Percentiles rank a stretch among this genome's conserved stretches.
phyloP scores from a whole-genome alignment of 2,797 vertebrate species.

The Meda fulgida region DNA sequence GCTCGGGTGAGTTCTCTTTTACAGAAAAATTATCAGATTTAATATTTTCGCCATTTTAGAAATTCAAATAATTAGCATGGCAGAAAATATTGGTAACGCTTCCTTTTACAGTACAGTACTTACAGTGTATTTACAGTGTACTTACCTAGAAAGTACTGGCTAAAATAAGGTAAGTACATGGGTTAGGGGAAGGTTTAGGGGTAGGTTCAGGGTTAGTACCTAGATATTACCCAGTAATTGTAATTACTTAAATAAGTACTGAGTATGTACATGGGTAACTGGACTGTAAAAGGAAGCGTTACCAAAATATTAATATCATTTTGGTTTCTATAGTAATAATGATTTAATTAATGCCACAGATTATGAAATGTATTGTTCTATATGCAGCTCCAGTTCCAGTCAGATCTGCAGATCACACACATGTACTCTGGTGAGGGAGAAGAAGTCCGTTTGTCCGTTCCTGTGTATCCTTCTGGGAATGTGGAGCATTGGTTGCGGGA shows the following conservation, averaged over 20 bases:
- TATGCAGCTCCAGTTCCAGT: constrained; percentile 87
- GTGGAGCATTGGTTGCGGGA: constrained; percentile 90
- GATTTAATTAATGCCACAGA: background rate
- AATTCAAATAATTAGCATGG: background rate
- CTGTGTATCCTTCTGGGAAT: constrained; percentile 82
- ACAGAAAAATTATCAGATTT: background rate
- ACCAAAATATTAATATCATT: background rate
- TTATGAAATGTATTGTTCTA: constrained; percentile 1
- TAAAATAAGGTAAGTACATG: too few species aligned
- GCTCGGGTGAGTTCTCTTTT: constrained; percentile 74
- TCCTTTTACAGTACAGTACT: too few species aligned
- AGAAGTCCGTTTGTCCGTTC: constrained; percentile 80
- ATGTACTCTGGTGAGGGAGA: constrained; percentile 93
- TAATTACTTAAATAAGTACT: too few species aligned
- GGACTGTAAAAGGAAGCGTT: too few species aligned
- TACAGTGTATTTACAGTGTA: too few species aligned
- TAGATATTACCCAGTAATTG: too few species aligned
- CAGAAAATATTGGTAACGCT: background rate
- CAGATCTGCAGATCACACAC: constrained; percentile 89
- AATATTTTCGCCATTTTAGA: background rate
- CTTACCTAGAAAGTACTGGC: too few species aligned
- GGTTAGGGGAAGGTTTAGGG: too few species aligned
- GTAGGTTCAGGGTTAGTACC: too few species aligned
- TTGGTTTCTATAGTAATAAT: background rate
- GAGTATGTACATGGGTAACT: too few species aligned